Conservation (phyloP, 2,113 vertebrate genomes). For the Tamias sibiricus region DNA sequence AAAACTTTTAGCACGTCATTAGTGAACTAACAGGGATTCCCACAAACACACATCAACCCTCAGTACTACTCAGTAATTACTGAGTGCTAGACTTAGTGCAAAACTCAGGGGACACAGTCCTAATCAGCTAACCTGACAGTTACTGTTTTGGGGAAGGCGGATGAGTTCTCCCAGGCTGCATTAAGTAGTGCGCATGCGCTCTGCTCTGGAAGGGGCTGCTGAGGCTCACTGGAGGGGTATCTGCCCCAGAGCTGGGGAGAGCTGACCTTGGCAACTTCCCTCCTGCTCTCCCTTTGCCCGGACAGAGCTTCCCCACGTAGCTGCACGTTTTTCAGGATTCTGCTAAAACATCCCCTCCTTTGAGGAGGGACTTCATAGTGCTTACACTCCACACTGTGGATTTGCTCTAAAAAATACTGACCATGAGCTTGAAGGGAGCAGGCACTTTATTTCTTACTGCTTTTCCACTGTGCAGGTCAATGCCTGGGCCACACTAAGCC, state of each 20-base stretch:
- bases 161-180: fast-evolving
- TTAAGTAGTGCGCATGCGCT: background rate
- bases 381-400: background rate
- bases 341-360: background rate
- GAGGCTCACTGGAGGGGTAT: no score
- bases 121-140: background rate
- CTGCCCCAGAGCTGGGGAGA: background rate
- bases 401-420: background rate
- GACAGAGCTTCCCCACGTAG: background rate
- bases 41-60: background rate
- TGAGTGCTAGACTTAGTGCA: fast-evolving
- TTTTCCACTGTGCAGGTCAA: background rate
- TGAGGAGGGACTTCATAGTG: no score
- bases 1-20: background rate
- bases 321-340: background rate
- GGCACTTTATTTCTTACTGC: background rate
- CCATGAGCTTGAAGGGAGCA: background rate
- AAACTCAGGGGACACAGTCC: background rate
- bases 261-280: background rate
- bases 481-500: background rate
- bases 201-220: background rate
- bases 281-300: background rate
- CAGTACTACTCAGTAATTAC: background rate
- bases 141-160: background rate
- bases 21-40: background rate